phyloP scores from a whole-genome alignment of 2,888 invertebrate genomes.

The Drosophila prostipennis region DNA sequence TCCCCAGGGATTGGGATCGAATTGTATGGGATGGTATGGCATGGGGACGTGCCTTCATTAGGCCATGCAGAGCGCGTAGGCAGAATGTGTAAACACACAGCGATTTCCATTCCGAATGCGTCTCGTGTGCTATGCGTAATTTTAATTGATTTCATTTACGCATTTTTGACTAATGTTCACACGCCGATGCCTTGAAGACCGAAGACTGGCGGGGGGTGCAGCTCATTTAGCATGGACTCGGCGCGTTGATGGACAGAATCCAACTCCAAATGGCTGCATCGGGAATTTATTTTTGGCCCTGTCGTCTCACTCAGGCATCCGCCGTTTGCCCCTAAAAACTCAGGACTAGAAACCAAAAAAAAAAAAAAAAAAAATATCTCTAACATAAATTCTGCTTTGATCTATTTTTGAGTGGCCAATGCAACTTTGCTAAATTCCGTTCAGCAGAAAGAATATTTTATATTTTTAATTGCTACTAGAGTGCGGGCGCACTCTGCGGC shows the following conservation, averaged over 20 bases:
- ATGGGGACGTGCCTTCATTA: constrained; percentile 71
- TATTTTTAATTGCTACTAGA: constrained; percentile 60
- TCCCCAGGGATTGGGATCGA: constrained; percentile 5
- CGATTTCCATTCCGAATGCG: constrained; percentile 44
- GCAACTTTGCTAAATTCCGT: constrained; percentile 37
- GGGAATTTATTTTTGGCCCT: constrained; percentile 35
- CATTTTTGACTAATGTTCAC: constrained; percentile 66
- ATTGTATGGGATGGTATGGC: constrained; percentile 4
- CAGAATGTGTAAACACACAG: constrained; percentile 60
- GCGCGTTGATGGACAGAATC: constrained; percentile 64
- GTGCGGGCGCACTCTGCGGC: constrained; percentile 17
- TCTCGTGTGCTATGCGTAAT: constrained; percentile 64
- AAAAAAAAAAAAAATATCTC: constrained; percentile 15
- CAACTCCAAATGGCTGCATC: constrained; percentile 44
- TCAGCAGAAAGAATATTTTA: constrained; percentile 31
- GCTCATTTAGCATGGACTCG: constrained; percentile 62
- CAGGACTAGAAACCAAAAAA: neutral
- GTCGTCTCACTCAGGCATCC: constrained; percentile 31
- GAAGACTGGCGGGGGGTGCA: constrained; percentile 45
- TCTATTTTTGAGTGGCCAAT: constrained; percentile 54
- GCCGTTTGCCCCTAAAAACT: constrained; percentile 1
- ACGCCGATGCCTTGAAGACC: constrained; percentile 24
- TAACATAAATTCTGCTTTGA: constrained; percentile 55
- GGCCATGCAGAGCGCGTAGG: constrained; percentile 64
- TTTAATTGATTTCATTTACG: constrained; percentile 75